Base-by-base conservation (phyloP, 2,797 vertebrate species). In the Catostomus latipinnis region DNA sequence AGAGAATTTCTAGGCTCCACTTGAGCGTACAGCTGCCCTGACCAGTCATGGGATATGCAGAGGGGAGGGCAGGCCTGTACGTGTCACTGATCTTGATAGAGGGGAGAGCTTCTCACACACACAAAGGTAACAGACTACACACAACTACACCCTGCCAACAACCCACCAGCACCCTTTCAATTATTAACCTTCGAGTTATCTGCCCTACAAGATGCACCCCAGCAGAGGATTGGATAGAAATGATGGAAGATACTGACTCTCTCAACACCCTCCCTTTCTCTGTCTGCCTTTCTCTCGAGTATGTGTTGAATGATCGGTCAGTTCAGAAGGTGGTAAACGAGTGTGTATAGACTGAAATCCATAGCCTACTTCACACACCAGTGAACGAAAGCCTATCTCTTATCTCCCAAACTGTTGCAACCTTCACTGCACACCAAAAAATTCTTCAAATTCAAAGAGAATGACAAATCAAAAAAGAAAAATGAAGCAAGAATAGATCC, bases 311-410 rank as follows among this genome's bases (percentile, higher is more conserved):
- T 73, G 87, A 85, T 80, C 81, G 91, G 89, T 90, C 90, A 88
- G 83, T 89, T 92, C 90, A 91, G 90, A 92, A 82, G 86, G 85
- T 81, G 89, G 87, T 84, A 83, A 86, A 76, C 78, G 83, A 81
- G 84, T 78, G 88, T 78, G 76, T 82, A 86, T 81, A 74, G 88
- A 87, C 83, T 77, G 6, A 78, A 69, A 78, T 49, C 56, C 66
- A 71, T 34, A 76, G 53, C 10, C 56, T 78, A 72, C 16, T 43
- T 69, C 62, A 72, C 12, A 46, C 49, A 74, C 75, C 46, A 52
- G 67, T 22, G 71, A 18, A 54, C 14, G n/a, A 56, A 18, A 76
- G 53, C 18, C 0, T 6, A 60, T 61, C 9, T 58, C 62, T 45
- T 49, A 45, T 63, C 13, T 69, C 18, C 6, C 49, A 34, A 46